Evolutionary conservation across 2,888 invertebrate genomes (phyloP), one percentile per base, ranked within the genome.

Genomic region (Dione juno): DNA sequence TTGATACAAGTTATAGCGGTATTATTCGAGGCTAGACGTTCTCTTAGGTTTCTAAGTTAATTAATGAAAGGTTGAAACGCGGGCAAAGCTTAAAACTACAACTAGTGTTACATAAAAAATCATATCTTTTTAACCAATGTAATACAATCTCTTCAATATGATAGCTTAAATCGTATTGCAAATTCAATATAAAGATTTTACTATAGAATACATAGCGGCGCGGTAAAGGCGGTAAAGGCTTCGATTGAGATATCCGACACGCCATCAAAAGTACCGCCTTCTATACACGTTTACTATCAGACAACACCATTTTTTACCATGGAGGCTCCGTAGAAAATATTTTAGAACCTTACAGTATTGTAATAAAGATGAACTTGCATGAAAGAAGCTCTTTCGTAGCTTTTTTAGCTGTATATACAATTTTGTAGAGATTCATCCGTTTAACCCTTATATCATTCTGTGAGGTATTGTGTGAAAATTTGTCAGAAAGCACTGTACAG

Each of bases 181-280:
- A 74, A 70, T 73, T 75, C 68, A 74, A 76, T 70, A 74, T 72
- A 72, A 75, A 75, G 68, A 54, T 66, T 50, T 67, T 72, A 57
- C 37, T 40, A 67, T 58, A 72, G 75, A 70, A 71, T 66, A 64
- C 37, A 52, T 69, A 68, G 70, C 72, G 78, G 85, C 86, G 87
- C 84, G 83, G 83, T 79, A 81, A 88, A 89, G 88, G 86, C 85
- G 83, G 83, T 79, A 81, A 88, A 89, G 88, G 86, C 85, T 86
- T 82, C 88, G 90, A 92, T 91, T 88, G 90, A 91, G 91, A 88
- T 89, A 92, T 91, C 89, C 88, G 91, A 92, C 84, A 86, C 86
- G 85, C 78, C 82, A 83, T 92, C 92, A 92, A 92, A 92, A 85
- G 86, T 69, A 79, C 92, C 92, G 92, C 88, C 78, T 81, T 88